phyloP scores from a whole-genome alignment of 2,888 invertebrate genomes.

The Apotomis betuletana region DNA sequence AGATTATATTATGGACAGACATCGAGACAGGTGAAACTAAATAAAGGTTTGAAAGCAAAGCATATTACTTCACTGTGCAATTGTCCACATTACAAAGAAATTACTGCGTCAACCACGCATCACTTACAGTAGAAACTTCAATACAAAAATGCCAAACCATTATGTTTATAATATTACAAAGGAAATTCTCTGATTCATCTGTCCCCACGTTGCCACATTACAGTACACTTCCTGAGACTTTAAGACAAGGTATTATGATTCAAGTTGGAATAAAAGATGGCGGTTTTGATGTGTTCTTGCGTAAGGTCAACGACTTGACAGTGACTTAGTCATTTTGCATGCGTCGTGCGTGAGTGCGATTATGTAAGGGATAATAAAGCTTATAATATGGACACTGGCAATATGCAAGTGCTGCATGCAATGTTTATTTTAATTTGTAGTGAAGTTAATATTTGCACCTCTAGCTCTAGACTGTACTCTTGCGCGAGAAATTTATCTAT shows the following conservation, averaged over 20 bases:
- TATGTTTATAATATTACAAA: conserved; percentile 30
- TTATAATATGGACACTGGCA: conserved; percentile 19
- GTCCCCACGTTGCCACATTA: background rate
- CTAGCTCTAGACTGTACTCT: too few relatives aligned
- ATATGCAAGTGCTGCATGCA: background rate
- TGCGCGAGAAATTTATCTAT: too few relatives aligned
- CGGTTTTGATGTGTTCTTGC: conserved; percentile 17
- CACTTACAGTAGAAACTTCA: conserved; percentile 13
- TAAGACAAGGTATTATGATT: background rate
- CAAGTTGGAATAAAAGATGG: conserved; percentile 2
- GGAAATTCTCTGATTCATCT: conserved; percentile 30
- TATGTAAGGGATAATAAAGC: conserved; percentile 35
- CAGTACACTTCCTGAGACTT: conserved; percentile 3
- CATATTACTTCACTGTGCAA: background rate
- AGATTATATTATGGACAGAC: too few relatives aligned
- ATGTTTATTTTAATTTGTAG: conserved; percentile 8
- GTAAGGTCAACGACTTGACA: conserved; percentile 41
- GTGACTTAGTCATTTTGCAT: conserved; percentile 40
- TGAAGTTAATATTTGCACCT: background rate
- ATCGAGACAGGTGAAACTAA: too few relatives aligned
- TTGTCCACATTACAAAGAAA: background rate
- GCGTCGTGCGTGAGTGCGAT: conserved; percentile 29
- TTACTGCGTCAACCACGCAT: background rate
- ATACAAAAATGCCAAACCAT: conserved; percentile 13
- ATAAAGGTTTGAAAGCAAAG: too few relatives aligned